phyloP scores from a whole-genome alignment of 2,888 invertebrate species.

The Eretmocerus hayati region DNA sequence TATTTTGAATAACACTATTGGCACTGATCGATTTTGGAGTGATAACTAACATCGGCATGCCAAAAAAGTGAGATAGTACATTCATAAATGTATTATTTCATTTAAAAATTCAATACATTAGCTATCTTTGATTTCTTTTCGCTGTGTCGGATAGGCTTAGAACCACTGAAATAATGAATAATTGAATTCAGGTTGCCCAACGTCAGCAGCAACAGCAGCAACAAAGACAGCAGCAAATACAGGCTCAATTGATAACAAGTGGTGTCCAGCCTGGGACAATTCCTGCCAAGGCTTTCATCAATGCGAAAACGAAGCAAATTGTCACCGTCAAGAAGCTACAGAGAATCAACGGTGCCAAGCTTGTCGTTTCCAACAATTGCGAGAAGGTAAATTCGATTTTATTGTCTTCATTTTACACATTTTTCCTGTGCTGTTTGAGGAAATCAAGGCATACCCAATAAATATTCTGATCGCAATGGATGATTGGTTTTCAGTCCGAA shows the following conservation, averaged over 20 bases:
- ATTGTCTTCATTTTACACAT: too few relatives aligned
- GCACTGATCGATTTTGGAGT: constrained; percentile 18
- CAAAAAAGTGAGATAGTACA: too few relatives aligned
- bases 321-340: constrained; percentile 42
- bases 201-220: constrained; percentile 55
- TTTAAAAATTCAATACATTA: too few relatives aligned
- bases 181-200: constrained; percentile 54
- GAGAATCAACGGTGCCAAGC: constrained; percentile 44
- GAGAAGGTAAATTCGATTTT: constrained; percentile 41
- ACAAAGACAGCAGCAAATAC: constrained; percentile 53
- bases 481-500: constrained; percentile 7
- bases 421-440: too few relatives aligned
- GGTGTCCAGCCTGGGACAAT: constrained; percentile 35
- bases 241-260: constrained; percentile 50
- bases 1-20: constrained; percentile 4
- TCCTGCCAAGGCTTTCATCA: constrained; percentile 33
- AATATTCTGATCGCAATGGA: too few relatives aligned
- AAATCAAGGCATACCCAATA: too few relatives aligned
- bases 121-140: too few relatives aligned
- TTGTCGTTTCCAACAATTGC: constrained; percentile 42
- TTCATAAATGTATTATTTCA: too few relatives aligned
- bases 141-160: too few relatives aligned
- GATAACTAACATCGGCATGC: constrained; percentile 19
- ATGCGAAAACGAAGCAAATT: constrained; percentile 38
- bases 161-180: too few relatives aligned